These are phyloP conservation scores for Pseudomyrmex pallidus DNA, from an alignment of 1,140 invertebrate species.

Conservation along the genomic window DNA sequence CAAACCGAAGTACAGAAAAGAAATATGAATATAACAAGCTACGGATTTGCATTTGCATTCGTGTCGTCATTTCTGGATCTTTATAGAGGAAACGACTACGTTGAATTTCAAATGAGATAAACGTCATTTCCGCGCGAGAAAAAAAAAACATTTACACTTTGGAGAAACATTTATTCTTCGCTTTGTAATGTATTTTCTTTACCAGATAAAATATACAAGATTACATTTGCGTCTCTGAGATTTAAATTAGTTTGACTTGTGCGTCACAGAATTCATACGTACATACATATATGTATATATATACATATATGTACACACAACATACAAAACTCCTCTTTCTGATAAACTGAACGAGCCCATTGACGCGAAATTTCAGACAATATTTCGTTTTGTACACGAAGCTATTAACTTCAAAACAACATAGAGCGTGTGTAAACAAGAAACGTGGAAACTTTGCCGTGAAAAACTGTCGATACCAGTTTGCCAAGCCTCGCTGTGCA, in stretches of 20 bases:
- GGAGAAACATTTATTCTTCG: background rate
- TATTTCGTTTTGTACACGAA: background rate
- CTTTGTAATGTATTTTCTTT: background rate
- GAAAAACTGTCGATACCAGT: constrained; percentile 52
- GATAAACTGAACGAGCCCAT: background rate
- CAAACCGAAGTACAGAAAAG: background rate
- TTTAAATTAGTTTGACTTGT: background rate
- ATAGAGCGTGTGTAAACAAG: background rate
- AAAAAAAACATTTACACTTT: constrained; percentile 11
- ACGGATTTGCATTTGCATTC: constrained; percentile 27
- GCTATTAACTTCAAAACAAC: background rate
- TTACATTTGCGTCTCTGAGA: background rate
- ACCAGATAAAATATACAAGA: background rate
- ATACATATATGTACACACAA: no score
- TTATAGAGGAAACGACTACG: background rate
- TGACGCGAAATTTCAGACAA: background rate
- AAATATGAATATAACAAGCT: constrained; percentile 2
- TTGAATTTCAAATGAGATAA: constrained; percentile 23
- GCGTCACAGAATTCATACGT: background rate
- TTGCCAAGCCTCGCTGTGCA: constrained; percentile 18
- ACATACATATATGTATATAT: no score
- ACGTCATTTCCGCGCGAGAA: background rate
- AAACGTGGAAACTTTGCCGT: background rate
- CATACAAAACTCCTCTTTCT: background rate
- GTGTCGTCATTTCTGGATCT: background rate